Evolutionary conservation across 2,888 invertebrate genomes (phyloP).

Genomic region (Mayetiola destructor): DNA sequence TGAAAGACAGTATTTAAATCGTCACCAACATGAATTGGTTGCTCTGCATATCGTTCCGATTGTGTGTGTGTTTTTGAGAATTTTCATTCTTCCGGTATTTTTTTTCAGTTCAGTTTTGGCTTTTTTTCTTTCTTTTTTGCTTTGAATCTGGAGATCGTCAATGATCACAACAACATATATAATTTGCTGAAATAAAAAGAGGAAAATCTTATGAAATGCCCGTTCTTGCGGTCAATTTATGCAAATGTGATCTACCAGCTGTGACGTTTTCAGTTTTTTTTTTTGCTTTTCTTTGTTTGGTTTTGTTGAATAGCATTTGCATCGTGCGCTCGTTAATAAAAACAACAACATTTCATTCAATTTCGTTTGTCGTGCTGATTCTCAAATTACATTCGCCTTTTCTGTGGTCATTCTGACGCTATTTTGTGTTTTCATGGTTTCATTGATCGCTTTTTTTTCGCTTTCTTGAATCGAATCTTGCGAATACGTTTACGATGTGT

Average conservation of each 20-base stretch:
- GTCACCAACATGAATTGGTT: no score
- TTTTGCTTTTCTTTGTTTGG: neutral
- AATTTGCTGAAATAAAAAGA: conserved; percentile 1
- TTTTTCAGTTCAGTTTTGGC: neutral
- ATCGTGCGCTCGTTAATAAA: no score
- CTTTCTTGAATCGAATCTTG: no score
- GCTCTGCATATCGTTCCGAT: neutral
- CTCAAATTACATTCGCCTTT: no score
- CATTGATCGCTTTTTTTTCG: no score
- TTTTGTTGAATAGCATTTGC: neutral
- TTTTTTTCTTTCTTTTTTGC: neutral
- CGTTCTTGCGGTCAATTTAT: conserved; percentile 9
- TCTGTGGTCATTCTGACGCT: no score
- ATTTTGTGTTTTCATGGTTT: no score
- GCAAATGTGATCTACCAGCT: conserved; percentile 15
- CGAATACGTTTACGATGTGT: conserved; percentile 1
- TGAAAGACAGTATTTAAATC: conserved; percentile 10
- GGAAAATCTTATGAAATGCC: conserved; percentile 5
- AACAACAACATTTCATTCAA: no score
- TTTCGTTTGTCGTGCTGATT: no score
- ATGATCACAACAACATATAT: neutral
- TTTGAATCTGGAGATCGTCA: neutral
- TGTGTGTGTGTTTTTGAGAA: neutral
- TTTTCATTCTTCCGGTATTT: neutral
- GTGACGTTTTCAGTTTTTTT: conserved; percentile 13